These are phyloP conservation scores for Nycticryphes semicollaris DNA, from an alignment of 2,113 vertebrate species.

Conservation along the genomic window DNA sequence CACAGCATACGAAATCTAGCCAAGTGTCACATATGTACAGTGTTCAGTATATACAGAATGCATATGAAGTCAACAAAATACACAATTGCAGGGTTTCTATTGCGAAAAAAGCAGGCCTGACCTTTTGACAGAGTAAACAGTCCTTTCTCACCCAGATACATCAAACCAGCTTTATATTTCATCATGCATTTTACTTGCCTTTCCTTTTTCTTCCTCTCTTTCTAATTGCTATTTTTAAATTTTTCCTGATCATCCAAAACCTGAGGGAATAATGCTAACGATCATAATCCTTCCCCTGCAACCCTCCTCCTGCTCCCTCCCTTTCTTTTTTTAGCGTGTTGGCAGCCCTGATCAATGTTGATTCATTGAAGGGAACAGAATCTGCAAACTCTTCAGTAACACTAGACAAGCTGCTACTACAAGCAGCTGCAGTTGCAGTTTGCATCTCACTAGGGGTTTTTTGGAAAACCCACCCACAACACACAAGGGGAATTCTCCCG, in stretches of 20 bases:
- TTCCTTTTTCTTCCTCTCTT: background rate
- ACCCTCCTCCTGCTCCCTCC: background rate
- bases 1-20: slow-evolving; percentile 31
- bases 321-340: slow-evolving; percentile 16
- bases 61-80: slow-evolving; percentile 54
- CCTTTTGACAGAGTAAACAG: slow-evolving; percentile 41
- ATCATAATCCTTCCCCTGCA: slow-evolving; percentile 40
- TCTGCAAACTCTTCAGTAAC: slow-evolving; percentile 70
- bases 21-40: slow-evolving; percentile 41
- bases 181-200: background rate
- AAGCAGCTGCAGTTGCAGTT: slow-evolving; percentile 78
- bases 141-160: background rate
- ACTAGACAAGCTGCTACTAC: slow-evolving; percentile 73
- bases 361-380: slow-evolving; percentile 67
- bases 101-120: slow-evolving; percentile 13
- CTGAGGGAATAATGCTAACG: slow-evolving; percentile 52
- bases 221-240: slow-evolving; percentile 30
- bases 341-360: slow-evolving; percentile 59
- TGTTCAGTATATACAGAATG: background rate
- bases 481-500: slow-evolving; percentile 77
- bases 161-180: background rate
- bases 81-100: background rate
- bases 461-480: slow-evolving; percentile 77
- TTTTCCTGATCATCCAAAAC: slow-evolving; percentile 59
- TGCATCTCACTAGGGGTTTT: slow-evolving; percentile 70